Percentiles rank a stretch among this genome's conserved stretches.
Evolutionary conservation across 2,888 invertebrate genomes (phyloP).

Genomic region (Oscheius myriophilus): DNA sequence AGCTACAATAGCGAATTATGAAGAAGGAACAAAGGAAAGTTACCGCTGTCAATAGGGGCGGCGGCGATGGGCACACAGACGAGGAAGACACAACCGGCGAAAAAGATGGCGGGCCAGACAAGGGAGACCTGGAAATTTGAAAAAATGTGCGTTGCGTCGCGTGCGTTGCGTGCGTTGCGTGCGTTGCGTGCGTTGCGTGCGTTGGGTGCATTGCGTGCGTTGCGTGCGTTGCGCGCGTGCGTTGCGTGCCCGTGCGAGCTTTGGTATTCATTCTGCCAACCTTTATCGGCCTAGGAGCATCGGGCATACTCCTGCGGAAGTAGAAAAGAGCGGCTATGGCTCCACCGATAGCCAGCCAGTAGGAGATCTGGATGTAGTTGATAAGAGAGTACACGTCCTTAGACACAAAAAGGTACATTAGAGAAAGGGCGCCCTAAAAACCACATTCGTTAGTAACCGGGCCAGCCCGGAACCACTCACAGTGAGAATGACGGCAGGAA

Average conservation of each 20-base stretch:
- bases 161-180: too few species aligned
- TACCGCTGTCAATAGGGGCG: conserved; percentile 78
- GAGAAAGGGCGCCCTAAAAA: conserved; percentile 85
- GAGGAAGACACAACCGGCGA: conserved; percentile 85
- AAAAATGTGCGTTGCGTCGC: too few species aligned
- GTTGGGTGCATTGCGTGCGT: too few species aligned
- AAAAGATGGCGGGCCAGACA: conserved; percentile 83
- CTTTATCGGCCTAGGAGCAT: conserved; percentile 88
- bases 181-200: too few species aligned
- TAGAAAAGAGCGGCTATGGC: conserved; percentile 92
- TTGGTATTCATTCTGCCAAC: conserved; percentile 59
- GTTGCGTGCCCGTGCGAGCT: too few species aligned
- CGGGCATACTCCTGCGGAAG: conserved; percentile 88
- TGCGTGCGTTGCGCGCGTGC: too few species aligned
- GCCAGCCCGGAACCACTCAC: too few species aligned
- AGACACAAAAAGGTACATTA: conserved; percentile 86
- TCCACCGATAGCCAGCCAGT: conserved; percentile 86
- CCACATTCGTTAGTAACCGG: too few species aligned
- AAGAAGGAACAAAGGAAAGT: too few species aligned
- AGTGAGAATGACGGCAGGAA: conserved; percentile 73
- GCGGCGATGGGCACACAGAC: conserved; percentile 85
- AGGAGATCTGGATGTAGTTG: conserved; percentile 84
- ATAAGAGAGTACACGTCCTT: conserved; percentile 93
- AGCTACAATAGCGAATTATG: conserved; percentile 44
- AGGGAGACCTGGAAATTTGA: conserved; percentile 50